Evolutionary conservation across 2,797 vertebrate genomes (phyloP).

Genomic region (Acanthurus lineatus): DNA sequence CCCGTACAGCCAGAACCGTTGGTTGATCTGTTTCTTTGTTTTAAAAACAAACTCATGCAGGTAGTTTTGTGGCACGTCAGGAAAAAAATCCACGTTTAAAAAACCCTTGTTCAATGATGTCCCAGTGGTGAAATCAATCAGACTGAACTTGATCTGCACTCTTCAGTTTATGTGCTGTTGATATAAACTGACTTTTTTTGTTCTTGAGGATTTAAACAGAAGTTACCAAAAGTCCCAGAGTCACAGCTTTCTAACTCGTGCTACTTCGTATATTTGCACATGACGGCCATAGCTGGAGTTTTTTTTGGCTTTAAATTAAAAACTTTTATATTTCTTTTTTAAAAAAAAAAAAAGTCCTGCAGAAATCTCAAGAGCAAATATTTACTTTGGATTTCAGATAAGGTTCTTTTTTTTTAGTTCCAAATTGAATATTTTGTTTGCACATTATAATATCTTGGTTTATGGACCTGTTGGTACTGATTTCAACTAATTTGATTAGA

Average conservation of each 20-base stretch:
- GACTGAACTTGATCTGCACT: conserved; percentile 24
- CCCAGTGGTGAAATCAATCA: conserved; percentile 22
- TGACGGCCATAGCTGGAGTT: conserved; percentile 41
- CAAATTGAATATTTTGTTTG: not conserved
- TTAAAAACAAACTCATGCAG: conserved; percentile 25
- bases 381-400: not conserved
- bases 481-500: too few species aligned
- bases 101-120: conserved; percentile 43
- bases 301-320: not conserved
- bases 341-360: conserved; percentile 28
- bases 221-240: conserved; percentile 40
- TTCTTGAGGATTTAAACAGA: conserved; percentile 14
- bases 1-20: conserved; percentile 9
- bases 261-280: conserved; percentile 57
- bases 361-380: conserved; percentile 31
- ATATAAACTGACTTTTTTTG: conserved; percentile 21
- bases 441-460: not conserved
- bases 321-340: conserved; percentile 8
- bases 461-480: not conserved
- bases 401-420: not conserved
- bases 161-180: conserved; percentile 34
- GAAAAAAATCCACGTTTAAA: conserved; percentile 12
- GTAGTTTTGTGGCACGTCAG: conserved; percentile 21
- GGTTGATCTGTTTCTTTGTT: conserved; percentile 25
- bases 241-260: conserved; percentile 39